Conservation (phyloP, 2,113 vertebrate species). For the Heterotilapia buettikoferi region DNA sequence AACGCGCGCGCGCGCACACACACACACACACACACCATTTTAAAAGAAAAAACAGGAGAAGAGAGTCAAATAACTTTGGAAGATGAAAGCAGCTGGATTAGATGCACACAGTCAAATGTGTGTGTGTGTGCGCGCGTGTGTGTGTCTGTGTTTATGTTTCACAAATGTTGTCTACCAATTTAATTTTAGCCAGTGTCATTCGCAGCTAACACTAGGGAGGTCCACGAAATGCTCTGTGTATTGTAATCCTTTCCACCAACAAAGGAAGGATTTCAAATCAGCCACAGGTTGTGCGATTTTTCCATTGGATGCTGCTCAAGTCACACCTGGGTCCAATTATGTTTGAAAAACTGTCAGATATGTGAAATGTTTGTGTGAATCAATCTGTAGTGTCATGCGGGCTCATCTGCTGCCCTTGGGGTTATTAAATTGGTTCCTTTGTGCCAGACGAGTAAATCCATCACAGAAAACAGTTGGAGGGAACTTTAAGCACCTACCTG, state of each 20-base stretch:
- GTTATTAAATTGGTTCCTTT: conserved; percentile 62
- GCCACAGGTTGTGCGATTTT: background rate
- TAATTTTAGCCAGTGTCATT: background rate
- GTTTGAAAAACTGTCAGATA: conserved; percentile 33
- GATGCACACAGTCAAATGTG: background rate
- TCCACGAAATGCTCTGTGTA: background rate
- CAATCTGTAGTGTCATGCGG: conserved; percentile 34
- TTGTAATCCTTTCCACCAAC: conserved; percentile 22
- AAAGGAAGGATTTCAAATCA: conserved; percentile 9
- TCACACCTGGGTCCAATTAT: conserved; percentile 53
- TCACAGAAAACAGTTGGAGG: conserved; percentile 21
- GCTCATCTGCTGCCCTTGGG: conserved; percentile 25
- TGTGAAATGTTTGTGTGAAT: conserved; percentile 26
- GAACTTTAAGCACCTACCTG: conserved; percentile 73
- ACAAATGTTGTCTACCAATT: background rate
- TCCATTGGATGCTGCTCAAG: background rate
- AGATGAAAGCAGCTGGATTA: conserved; percentile 21
- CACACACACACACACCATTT: background rate
- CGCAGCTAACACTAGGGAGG: background rate
- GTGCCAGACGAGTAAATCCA: conserved; percentile 46
- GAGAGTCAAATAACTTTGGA: background rate
- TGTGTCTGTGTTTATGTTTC: background rate
- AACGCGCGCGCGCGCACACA: background rate
- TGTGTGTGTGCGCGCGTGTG: background rate
- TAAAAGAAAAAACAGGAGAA: background rate